Evolutionary conservation across 1,140 invertebrate genomes (phyloP), one percentile per base, ranked within the genome.

Genomic region (Hyles vespertilio): DNA sequence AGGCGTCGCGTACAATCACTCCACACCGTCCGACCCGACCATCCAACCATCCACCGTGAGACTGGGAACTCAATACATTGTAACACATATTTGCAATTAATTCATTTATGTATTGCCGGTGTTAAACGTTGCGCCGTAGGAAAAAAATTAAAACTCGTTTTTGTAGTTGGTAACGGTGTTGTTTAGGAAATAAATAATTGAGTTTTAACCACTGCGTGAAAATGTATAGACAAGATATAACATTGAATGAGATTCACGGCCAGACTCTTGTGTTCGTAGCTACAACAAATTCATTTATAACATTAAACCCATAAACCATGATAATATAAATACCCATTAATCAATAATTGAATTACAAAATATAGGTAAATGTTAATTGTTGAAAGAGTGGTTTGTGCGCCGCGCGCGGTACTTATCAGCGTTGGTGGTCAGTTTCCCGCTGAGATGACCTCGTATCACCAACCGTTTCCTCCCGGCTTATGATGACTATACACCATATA

Each of bases 381-480:
- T 51, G 8, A 11, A 34, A 32, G 50, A 34, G 50, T 33, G 36
- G 4, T 5, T 1, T 40, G 36, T 40, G 36, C 7, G 12, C n/a
- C 46, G 46, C 3, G 12, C 45, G 40, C 11, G 33, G 10, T 57
- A 68, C 67, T 82, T 84, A 84, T 83, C 73, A 61, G 50, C 33
- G 62, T 67, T 69, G 65, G 52, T 52, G 62, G 72, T 58, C 74
- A 71, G 71, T 70, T 74, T 82, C 72, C 79, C 72, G 74, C 63
- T 71, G 69, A 56, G 59, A 67, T 67, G 79, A 61, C 75, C 80
- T 69, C 64, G 61, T 84, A 86, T 82, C 78, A 65, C 68, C 45
- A 57, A 55, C 56, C 64, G 63, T 75, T 80, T 84, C 82, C 81
- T 82, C 66, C 72, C 62, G 46, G 56, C 66, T 68, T 58, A 65